A percentile compares a stretch with the other conserved stretches of the same genome.
Evolutionary conservation across 2,888 invertebrate species (phyloP).

Genomic region (Phyllotreta striolata): DNA sequence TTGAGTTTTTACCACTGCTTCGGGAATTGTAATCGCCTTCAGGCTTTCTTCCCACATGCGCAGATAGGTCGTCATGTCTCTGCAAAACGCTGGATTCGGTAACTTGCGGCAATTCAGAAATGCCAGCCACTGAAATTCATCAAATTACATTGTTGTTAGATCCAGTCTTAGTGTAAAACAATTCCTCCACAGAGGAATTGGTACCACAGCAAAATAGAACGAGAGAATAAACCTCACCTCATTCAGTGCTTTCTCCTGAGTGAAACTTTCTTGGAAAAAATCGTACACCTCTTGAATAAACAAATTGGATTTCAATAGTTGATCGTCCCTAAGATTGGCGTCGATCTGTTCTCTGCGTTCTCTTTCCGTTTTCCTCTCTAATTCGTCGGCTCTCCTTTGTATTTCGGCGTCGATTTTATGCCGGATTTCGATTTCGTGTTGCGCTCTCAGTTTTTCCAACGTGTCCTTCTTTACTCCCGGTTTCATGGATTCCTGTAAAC

Average conservation of each 20-base stretch:
- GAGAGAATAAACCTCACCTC: constrained; percentile 26
- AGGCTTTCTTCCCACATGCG: constrained; percentile 63
- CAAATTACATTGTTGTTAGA: neutral
- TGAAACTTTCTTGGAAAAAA: constrained; percentile 13
- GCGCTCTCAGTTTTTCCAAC: constrained; percentile 43
- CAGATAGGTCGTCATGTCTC: constrained; percentile 65
- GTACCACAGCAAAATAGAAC: neutral
- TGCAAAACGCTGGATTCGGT: constrained; percentile 63
- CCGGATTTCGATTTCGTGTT: constrained; percentile 46
- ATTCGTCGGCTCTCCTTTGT: constrained; percentile 50
- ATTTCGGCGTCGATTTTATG: constrained; percentile 43
- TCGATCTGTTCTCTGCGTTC: constrained; percentile 57
- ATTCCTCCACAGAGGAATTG: neutral
- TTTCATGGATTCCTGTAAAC: constrained; percentile 6
- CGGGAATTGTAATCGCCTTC: constrained; percentile 58
- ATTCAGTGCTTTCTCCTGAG: constrained; percentile 16
- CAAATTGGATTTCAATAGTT: constrained; percentile 48
- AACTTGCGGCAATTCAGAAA: constrained; percentile 66
- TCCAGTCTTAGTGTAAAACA: neutral
- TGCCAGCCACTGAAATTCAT: constrained; percentile 61
- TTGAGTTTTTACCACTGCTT: constrained; percentile 58
- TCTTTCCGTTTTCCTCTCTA: constrained; percentile 51
- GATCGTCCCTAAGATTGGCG: constrained; percentile 51
- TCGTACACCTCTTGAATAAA: constrained; percentile 10
- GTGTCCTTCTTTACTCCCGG: constrained; percentile 39